Evolutionary conservation across 1,140 invertebrate genomes (phyloP).

Genomic region (Brachionus calyciflorus): DNA sequence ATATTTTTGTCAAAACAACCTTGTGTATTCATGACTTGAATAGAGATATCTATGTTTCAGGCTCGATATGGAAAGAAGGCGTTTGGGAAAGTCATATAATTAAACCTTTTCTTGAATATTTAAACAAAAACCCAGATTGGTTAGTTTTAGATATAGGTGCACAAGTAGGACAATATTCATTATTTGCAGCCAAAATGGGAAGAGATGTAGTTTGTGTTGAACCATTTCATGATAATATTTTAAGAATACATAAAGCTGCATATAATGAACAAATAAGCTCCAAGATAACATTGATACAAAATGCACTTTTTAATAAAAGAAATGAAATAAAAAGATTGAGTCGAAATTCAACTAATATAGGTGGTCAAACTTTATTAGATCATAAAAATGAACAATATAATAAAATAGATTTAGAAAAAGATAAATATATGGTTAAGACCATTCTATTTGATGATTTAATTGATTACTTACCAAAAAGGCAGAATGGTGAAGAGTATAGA

Average conservation of each 20-base stretch:
- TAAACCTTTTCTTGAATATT: not conserved
- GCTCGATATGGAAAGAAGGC: not conserved
- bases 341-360: not conserved
- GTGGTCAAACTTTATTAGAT: not conserved
- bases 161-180: conserved; percentile 7
- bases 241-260: conserved; percentile 3
- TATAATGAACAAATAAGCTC: not conserved
- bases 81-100: not conserved
- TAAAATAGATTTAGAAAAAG: not conserved
- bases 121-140: not conserved
- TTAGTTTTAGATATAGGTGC: conserved; percentile 37
- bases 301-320: not conserved
- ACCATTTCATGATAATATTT: not conserved
- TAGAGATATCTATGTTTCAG: not conserved
- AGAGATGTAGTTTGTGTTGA: not conserved
- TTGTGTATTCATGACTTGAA: not conserved
- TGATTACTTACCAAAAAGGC: not conserved
- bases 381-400: not conserved
- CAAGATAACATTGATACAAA: not conserved
- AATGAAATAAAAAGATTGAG: not conserved
- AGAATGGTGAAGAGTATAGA: not conserved
- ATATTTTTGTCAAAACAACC: not conserved
- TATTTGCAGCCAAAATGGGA: conserved; percentile 8
- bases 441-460: conserved; percentile 37
- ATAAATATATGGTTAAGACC: not conserved